Conservation (phyloP, 64 coral and sea anemone genomes). For the Dendronephthya gigantea region DNA sequence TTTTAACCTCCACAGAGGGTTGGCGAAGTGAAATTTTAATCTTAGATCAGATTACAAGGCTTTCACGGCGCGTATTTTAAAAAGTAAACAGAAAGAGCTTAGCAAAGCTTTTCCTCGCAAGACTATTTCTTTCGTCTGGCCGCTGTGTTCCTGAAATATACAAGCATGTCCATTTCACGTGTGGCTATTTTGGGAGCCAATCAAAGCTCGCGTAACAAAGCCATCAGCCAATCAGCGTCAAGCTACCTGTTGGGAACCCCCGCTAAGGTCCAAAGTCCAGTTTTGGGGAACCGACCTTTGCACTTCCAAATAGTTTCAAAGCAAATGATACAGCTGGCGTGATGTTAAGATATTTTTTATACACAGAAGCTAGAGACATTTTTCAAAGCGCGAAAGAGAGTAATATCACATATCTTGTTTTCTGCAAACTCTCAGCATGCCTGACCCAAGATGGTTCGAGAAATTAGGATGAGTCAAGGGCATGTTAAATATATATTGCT, state of each 20-base stretch:
- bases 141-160: conserved; percentile 35
- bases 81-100: background rate
- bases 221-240: conserved; percentile 17
- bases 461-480: background rate
- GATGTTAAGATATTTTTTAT: background rate
- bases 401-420: background rate
- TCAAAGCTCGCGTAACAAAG: conserved; percentile 13
- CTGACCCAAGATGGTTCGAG: background rate
- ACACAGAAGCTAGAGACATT: background rate
- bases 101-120: background rate
- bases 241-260: conserved; percentile 7
- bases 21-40: background rate
- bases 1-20: conserved; percentile 17
- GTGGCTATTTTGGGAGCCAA: conserved; percentile 26
- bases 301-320: background rate
- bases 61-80: background rate
- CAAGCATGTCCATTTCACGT: conserved; percentile 62
- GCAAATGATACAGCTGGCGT: background rate
- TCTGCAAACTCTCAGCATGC: background rate
- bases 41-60: background rate
- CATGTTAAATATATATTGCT: background rate
- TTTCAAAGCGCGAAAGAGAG: background rate
- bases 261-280: conserved; percentile 5
- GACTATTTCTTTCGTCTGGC: background rate
- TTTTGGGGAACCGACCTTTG: background rate